Conservation (phyloP, 2,113 vertebrate genomes). For the Galemys pyrenaicus region DNA sequence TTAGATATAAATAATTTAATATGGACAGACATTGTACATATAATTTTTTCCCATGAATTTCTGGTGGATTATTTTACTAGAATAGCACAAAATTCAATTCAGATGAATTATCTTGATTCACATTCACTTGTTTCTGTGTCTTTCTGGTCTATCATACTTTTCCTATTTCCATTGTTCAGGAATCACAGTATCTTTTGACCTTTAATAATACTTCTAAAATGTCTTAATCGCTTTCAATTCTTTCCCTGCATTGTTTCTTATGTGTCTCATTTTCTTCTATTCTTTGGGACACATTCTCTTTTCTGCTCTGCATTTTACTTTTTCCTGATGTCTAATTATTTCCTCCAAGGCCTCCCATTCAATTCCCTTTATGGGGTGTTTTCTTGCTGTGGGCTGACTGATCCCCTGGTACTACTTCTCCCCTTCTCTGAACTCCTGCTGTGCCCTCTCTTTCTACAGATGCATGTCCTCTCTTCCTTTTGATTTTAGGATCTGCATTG, state of each 20-base stretch:
- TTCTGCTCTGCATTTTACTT: neutral
- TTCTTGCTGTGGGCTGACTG: neutral
- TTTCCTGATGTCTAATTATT: conserved; percentile 6
- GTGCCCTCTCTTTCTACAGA: neutral
- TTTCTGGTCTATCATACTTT: neutral
- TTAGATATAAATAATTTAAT: neutral
- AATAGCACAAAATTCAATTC: neutral
- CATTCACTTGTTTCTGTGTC: neutral
- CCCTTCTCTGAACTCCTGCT: neutral
- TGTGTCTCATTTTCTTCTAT: neutral
- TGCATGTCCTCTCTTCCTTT: neutral
- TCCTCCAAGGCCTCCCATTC: neutral
- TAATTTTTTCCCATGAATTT: neutral
- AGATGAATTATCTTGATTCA: neutral
- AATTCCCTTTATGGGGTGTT: neutral
- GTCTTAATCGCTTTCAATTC: neutral
- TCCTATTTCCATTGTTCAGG: neutral
- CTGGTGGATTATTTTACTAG: neutral
- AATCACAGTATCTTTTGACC: neutral
- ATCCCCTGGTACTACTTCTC: neutral
- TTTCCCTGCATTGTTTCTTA: neutral
- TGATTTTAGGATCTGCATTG: conserved; percentile 28
- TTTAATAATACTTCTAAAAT: neutral
- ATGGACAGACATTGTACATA: neutral
- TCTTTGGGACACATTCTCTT: neutral